These are phyloP conservation scores for Bovichtus diacanthus DNA, from an alignment of 2,797 vertebrate species.

Conservation along the genomic window DNA sequence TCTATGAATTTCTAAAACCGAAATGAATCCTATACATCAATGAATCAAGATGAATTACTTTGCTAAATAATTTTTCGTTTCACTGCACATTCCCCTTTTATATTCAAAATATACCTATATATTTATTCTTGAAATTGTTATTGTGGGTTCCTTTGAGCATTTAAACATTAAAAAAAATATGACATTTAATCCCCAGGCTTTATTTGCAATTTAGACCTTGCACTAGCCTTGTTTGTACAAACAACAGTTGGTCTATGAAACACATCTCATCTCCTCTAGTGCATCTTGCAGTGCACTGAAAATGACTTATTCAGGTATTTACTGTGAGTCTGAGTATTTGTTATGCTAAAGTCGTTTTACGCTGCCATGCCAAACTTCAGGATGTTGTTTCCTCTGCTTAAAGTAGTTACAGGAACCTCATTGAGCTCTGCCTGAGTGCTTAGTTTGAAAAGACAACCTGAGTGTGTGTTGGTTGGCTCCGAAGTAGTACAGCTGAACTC, in stretches of 20 bases:
- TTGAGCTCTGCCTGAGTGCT: background rate
- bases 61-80: background rate
- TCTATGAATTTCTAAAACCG: background rate
- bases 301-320: background rate
- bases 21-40: background rate
- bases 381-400: background rate
- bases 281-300: background rate
- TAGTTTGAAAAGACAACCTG: background rate
- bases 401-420: conserved; percentile 3
- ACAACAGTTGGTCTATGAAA: background rate
- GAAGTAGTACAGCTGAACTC: conserved; percentile 9
- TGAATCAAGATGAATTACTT: background rate
- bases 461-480: background rate
- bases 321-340: background rate
- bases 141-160: background rate
- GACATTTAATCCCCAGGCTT: background rate
- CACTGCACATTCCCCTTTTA: background rate
- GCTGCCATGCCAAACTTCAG: background rate
- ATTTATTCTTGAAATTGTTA: background rate
- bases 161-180: background rate
- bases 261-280: too few relatives aligned
- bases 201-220: too few relatives aligned
- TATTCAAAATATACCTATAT: background rate
- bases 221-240: background rate
- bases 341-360: background rate